Evolutionary conservation across 2,113 vertebrate genomes (phyloP).

Genomic region (Sinocyclocheilus rhinocerous): DNA sequence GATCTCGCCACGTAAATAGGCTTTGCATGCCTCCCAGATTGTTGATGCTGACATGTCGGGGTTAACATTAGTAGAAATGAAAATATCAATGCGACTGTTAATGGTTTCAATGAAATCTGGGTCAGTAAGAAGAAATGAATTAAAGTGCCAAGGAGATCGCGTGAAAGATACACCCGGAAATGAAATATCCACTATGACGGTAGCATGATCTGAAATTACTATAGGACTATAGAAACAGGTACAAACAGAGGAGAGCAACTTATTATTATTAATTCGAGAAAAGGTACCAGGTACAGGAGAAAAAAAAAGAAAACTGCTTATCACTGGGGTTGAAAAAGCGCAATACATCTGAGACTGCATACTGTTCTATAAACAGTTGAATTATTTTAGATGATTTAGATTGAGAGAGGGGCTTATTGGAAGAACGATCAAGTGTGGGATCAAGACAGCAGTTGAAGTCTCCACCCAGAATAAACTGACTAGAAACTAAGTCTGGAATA

Average conservation of each 20-base stretch:
- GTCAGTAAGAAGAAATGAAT: not conserved
- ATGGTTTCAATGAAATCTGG: not conserved
- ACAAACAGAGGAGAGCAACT: not conserved
- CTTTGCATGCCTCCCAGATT: slow-evolving; percentile 1
- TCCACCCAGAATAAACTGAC: not conserved
- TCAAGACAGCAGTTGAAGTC: not conserved
- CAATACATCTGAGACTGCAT: not conserved
- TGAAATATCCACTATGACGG: not conserved
- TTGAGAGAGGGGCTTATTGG: not conserved
- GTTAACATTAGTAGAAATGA: not conserved
- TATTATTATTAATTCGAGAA: not conserved
- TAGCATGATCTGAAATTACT: not conserved
- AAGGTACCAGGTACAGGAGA: not conserved
- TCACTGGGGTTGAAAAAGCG: not conserved
- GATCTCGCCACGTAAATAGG: not conserved
- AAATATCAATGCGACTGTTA: not conserved
- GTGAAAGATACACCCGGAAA: not conserved
- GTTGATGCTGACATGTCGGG: not conserved
- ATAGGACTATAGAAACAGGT: too few relatives aligned
- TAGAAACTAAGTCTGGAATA: not conserved
- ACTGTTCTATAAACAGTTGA: not conserved
- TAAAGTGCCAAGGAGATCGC: not conserved
- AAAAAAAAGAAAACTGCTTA: slow-evolving; percentile 12
- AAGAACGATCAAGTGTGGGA: not conserved
- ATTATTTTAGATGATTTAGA: slow-evolving; percentile 6